phyloP scores from a whole-genome alignment of 2,797 vertebrate species.

The Pitangus sulphuratus region DNA sequence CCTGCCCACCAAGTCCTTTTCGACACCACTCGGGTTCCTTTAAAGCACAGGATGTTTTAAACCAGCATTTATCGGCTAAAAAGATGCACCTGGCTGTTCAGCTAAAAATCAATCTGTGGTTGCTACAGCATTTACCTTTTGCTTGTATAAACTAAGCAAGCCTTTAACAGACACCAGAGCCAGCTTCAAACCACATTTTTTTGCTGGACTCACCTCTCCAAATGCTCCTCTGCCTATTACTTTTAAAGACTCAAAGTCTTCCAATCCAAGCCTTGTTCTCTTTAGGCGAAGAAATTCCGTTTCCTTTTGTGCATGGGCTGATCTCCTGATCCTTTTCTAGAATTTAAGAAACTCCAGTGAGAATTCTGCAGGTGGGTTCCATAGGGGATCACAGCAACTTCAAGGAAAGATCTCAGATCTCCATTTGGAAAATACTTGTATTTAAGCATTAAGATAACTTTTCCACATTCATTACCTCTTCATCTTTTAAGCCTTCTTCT shows the following conservation, averaged over 20 bases:
- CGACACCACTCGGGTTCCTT: neutral
- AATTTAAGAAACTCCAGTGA: neutral
- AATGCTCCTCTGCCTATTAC: conserved; percentile 98
- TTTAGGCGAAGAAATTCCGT: conserved; percentile 98
- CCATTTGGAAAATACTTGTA: neutral
- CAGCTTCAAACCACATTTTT: neutral
- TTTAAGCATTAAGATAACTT: neutral
- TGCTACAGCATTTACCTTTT: neutral
- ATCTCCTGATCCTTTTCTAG: conserved; percentile 91
- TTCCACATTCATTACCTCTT: conserved; percentile 84
- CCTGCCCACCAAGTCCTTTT: neutral
- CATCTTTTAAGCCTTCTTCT: conserved; percentile 95
- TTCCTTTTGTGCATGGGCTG: conserved; percentile 95
- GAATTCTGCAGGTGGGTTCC: neutral
- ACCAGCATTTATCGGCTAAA: neutral
- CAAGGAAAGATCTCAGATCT: neutral
- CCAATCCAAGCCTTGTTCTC: conserved; percentile 93
- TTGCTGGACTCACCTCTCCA: conserved; percentile 87
- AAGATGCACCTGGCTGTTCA: neutral
- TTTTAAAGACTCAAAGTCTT: conserved; percentile 98
- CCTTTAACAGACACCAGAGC: neutral
- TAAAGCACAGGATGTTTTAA: neutral
- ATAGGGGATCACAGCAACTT: neutral
- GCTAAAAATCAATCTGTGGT: neutral
- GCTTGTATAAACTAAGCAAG: neutral